Evolutionary conservation across 2,888 invertebrate genomes (phyloP).

Genomic region (Agriopis marginaria): DNA sequence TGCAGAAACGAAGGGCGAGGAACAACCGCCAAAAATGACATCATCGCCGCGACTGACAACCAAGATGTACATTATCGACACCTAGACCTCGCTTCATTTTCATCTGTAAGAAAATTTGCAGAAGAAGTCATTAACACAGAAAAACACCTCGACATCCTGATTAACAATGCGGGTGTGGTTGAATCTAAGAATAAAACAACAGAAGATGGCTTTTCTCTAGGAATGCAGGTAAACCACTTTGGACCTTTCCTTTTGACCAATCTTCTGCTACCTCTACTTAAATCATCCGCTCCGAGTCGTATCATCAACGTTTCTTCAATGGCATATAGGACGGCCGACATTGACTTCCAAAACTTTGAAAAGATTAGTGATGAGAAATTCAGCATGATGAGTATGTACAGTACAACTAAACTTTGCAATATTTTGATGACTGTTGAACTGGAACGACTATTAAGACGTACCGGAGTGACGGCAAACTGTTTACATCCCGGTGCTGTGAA

Average conservation of each 20-base stretch:
- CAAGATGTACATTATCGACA: constrained; percentile 68
- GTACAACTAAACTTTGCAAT: constrained; percentile 90
- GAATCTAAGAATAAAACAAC: constrained; percentile 74
- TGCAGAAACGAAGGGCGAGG: constrained; percentile 91
- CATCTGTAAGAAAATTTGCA: constrained; percentile 87
- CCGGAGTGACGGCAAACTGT: constrained; percentile 91
- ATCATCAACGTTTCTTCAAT: constrained; percentile 72
- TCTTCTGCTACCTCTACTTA: constrained; percentile 81
- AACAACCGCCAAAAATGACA: constrained; percentile 75
- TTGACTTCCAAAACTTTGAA: constrained; percentile 63
- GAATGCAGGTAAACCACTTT: constrained; percentile 87
- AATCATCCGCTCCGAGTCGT: constrained; percentile 71
- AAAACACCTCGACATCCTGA: constrained; percentile 84
- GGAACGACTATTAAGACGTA: constrained; percentile 88
- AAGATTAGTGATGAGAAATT: constrained; percentile 51
- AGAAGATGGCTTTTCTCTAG: constrained; percentile 86
- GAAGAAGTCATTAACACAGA: constrained; percentile 82
- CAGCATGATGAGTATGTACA: constrained; percentile 45
- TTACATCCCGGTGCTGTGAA: constrained; percentile 92
- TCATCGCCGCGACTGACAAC: constrained; percentile 62
- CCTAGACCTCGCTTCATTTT: constrained; percentile 82
- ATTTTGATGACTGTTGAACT: constrained; percentile 91
- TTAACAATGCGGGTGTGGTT: constrained; percentile 88
- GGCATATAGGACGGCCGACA: constrained; percentile 56
- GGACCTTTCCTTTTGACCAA: constrained; percentile 89